These are phyloP conservation scores for Silurus meridionalis DNA, from an alignment of 2,113 vertebrate species.

Conservation along the genomic window DNA sequence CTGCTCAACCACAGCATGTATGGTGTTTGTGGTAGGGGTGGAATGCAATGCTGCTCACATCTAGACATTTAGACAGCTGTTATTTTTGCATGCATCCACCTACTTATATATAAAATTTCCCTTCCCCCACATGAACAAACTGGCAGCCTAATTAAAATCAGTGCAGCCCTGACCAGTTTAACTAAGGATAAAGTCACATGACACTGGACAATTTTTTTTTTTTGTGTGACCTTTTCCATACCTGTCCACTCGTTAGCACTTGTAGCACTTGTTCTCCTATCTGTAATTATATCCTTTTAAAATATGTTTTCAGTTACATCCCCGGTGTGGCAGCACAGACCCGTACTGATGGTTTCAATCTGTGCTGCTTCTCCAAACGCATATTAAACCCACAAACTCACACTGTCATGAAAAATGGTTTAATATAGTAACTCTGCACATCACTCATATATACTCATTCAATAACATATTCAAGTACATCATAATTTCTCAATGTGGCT, in stretches of 20 bases:
- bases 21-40: neutral
- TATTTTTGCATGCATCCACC: neutral
- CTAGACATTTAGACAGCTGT: neutral
- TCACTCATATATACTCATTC: neutral
- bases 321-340: neutral
- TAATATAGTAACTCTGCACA: constrained; percentile 1
- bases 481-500: neutral
- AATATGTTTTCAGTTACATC: neutral
- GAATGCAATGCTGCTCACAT: neutral
- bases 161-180: too few species aligned
- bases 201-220: neutral
- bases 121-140: neutral
- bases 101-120: too few species aligned
- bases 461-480: neutral
- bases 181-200: neutral
- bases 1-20: neutral
- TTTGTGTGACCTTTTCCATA: neutral
- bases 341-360: too few species aligned
- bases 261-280: neutral
- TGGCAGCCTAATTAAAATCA: neutral
- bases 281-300: neutral
- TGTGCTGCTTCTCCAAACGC: neutral
- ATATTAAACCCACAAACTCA: neutral
- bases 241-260: neutral
- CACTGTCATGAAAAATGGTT: constrained; percentile 22